Base-by-base conservation (phyloP, 2,113 vertebrate genomes). In the Laticauda laticaudata region DNA sequence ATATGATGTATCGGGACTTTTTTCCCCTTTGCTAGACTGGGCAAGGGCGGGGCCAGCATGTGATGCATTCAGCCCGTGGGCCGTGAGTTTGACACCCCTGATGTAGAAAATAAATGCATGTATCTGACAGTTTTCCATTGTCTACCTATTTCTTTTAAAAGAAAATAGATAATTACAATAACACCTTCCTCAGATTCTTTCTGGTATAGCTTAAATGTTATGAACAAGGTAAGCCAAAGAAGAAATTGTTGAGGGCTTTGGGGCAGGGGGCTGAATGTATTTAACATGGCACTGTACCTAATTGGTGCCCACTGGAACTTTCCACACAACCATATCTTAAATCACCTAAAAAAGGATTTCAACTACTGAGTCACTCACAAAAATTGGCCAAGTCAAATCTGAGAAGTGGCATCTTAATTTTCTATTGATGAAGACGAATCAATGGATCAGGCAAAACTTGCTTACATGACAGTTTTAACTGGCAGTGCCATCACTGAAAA, bases 41-140 rank as follows among this genome's bases (percentile, higher is more conserved):
- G 51, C 1, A 0, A 9, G 51, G 51, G 51, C 51, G 1, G 51
- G 51, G 10, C 51, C 51, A 53, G 51, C 11, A 53, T 11, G 11
- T 53, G 51, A 53, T 5, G 51, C 51, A 2, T 53, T 53, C 0
- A 0, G 51, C 11, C 11, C 11, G 10, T 3, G 51, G 51, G 51
- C 51, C 11, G 10, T 53, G 10, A 12, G 51, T 53, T 53, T 53
- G 51, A 53, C 51, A 53, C 51, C 11, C 51, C 10, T 11, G 0
- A 92, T 88, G 20, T 45, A 4, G 8, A 1, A 29, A 24, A 69
- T 93, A 86, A 93, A 81, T 93, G 8, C 59, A 48, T 55, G 92
- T 90, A 39, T 3, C 53, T 55, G 11, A 92, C 39, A 18, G 12
- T 55, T 92, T 94, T 92, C 89, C 43, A 90, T 5, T 93, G 93